Evolutionary conservation across 2,113 vertebrate genomes (phyloP).

Genomic region (Cervus canadensis): DNA sequence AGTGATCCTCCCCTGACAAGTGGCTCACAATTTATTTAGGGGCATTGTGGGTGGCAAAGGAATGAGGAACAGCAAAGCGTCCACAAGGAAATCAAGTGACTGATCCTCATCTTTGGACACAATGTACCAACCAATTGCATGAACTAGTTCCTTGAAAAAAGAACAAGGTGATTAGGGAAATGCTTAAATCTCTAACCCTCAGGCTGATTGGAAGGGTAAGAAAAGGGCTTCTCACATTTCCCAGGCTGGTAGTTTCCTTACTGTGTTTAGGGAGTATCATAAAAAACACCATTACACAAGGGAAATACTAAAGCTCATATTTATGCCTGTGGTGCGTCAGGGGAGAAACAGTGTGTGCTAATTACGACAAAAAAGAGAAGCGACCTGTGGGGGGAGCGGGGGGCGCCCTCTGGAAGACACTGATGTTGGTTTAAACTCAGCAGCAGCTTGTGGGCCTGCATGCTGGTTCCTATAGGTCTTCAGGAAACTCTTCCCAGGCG

Average conservation of each 20-base stretch:
- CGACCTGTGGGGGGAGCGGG: not conserved
- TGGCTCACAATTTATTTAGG: not conserved
- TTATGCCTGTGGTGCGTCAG: not conserved
- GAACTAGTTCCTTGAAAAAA: not conserved
- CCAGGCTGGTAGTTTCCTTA: conserved; percentile 18
- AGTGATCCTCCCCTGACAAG: not conserved
- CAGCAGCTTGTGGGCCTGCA: not conserved
- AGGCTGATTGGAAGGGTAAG: not conserved
- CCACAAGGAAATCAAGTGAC: not conserved
- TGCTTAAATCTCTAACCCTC: not conserved
- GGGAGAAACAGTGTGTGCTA: not conserved
- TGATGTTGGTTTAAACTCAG: not conserved
- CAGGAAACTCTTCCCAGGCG: not conserved
- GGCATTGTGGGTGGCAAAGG: not conserved
- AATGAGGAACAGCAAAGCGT: not conserved
- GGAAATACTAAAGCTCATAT: conserved; percentile 14
- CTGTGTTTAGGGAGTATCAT: conserved; percentile 32
- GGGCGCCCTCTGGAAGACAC: not conserved
- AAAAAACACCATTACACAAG: conserved; percentile 11
- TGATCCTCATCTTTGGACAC: not conserved
- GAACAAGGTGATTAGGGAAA: not conserved
- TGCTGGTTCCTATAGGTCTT: not conserved
- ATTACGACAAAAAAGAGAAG: conserved; percentile 22
- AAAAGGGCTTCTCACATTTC: conserved; percentile 18
- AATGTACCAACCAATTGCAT: not conserved